Conservation (phyloP, 2,888 invertebrate species). For the Aethes cnicana region DNA sequence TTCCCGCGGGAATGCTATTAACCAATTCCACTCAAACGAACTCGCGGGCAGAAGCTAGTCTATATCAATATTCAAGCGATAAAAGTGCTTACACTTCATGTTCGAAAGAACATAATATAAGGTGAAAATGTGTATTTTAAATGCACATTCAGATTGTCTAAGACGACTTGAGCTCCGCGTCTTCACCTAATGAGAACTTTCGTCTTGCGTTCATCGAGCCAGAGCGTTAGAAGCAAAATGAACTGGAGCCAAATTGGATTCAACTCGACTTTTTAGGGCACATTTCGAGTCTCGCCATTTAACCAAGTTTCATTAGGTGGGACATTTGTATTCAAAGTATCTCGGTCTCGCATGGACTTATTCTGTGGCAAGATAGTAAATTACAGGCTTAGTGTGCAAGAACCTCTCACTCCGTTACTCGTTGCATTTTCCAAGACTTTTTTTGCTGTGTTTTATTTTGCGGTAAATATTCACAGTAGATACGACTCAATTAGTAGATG, state of each 20-base stretch:
- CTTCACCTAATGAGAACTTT: slow-evolving; percentile 41
- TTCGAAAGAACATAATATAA: too few relatives aligned
- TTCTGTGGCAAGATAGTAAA: slow-evolving; percentile 15
- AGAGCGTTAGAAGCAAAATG: slow-evolving; percentile 30
- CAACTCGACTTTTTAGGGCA: slow-evolving; percentile 33
- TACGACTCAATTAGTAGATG: too few relatives aligned
- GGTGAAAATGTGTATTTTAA: too few relatives aligned
- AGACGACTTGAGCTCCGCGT: slow-evolving; percentile 4
- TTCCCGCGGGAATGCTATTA: too few relatives aligned
- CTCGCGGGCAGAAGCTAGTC: too few relatives aligned
- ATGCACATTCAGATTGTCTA: slow-evolving; percentile 25
- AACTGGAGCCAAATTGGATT: slow-evolving; percentile 40
- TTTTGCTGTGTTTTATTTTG: background rate
- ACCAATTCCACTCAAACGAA: too few relatives aligned
- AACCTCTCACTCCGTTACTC: background rate
- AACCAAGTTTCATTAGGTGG: slow-evolving; percentile 23
- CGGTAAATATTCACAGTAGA: too few relatives aligned
- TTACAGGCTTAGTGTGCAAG: slow-evolving; percentile 7
- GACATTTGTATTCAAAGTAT: slow-evolving; percentile 25
- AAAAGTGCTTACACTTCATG: too few relatives aligned
- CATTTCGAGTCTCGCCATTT: slow-evolving; percentile 29
- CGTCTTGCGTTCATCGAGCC: slow-evolving; percentile 38
- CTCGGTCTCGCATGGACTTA: slow-evolving; percentile 13
- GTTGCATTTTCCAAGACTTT: background rate
- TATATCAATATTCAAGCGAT: too few relatives aligned